Percentiles rank a stretch among this genome's conserved stretches.
phyloP scores from a whole-genome alignment of 2,113 vertebrate species.

The Pterocles orientalis region DNA sequence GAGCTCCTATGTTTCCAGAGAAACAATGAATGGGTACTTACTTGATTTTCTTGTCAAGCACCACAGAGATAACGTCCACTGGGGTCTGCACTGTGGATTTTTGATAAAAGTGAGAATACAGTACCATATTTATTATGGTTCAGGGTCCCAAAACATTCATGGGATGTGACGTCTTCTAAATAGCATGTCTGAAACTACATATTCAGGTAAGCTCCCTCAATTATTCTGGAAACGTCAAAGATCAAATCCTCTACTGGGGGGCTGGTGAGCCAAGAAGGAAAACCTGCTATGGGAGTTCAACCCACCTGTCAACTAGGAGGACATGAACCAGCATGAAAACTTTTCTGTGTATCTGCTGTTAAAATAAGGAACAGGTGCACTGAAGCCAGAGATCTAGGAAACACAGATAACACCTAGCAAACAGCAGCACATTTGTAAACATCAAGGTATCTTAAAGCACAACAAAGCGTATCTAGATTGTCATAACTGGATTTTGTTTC shows the following conservation, averaged over 20 bases:
- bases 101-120: background rate
- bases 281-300: background rate
- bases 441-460: background rate
- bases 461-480: background rate
- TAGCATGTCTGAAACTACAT: background rate
- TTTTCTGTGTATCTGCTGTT: background rate
- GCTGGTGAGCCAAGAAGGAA: background rate
- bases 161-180: background rate
- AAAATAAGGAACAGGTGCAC: background rate
- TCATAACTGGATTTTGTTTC: background rate
- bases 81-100: background rate
- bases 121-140: background rate
- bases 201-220: background rate
- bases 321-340: background rate
- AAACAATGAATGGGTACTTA: background rate
- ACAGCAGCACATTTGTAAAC: background rate
- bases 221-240: background rate
- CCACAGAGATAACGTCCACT: background rate
- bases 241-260: background rate
- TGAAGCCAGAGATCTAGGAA: background rate
- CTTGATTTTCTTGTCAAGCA: background rate
- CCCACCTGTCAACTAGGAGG: background rate
- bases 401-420: background rate
- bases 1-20: background rate
- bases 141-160: background rate